These are phyloP conservation scores for Caerostris darwini DNA, from an alignment of 1,140 invertebrate genomes.

Conservation along the genomic window DNA sequence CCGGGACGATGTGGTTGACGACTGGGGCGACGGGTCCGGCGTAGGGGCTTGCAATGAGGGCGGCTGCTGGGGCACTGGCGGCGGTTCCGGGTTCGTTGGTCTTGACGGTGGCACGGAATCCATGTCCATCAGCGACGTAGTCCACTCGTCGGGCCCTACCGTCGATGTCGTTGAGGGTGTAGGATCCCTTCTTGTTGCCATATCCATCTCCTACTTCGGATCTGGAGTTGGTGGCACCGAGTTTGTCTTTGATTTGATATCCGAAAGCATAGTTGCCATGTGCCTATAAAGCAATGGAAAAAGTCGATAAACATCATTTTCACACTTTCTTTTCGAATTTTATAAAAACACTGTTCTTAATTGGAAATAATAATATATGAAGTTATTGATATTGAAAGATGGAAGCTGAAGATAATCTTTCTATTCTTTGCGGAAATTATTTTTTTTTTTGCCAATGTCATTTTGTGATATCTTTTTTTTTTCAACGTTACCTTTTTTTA, in stretches of 20 bases:
- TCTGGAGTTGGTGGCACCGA: conserved; percentile 60
- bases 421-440: background rate
- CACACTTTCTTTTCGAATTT: background rate
- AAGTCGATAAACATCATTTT: too few species aligned
- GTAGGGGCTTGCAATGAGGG: conserved; percentile 6
- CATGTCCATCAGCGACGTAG: conserved; percentile 77
- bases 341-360: too few species aligned
- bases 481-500: too few species aligned
- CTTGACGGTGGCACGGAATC: conserved; percentile 61
- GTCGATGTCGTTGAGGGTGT: conserved; percentile 76
- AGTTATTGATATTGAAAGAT: background rate
- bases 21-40: conserved; percentile 20
- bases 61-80: conserved; percentile 45
- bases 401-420: fast-evolving
- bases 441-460: too few species aligned
- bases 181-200: conserved; percentile 76
- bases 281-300: background rate
- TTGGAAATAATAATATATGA: background rate
- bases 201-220: conserved; percentile 67
- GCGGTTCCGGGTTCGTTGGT: conserved; percentile 70
- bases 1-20: background rate
- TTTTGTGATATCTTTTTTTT: too few species aligned
- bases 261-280: conserved; percentile 50
- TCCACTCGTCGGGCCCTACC: conserved; percentile 73
- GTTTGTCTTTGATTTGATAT: conserved; percentile 62